phyloP scores from a whole-genome alignment of 2,888 invertebrate genomes.

The Eupithecia subfuscata region DNA sequence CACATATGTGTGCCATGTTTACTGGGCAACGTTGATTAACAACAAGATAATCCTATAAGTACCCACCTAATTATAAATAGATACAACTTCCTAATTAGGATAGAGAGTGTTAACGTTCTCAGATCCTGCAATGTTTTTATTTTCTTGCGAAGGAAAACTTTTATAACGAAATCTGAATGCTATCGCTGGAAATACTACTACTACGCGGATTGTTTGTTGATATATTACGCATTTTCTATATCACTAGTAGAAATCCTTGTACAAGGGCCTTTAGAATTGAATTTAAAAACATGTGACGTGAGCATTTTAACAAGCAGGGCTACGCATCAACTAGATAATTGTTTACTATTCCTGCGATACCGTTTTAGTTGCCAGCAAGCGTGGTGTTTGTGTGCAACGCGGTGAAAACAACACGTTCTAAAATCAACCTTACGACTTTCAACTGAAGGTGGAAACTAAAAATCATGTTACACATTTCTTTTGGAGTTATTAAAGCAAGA shows the following conservation, averaged over 20 bases:
- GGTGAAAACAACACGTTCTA: constrained; percentile 42
- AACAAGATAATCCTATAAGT: constrained; percentile 59
- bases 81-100: constrained; percentile 64
- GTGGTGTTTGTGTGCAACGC: constrained; percentile 63
- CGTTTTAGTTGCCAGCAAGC: constrained; percentile 70
- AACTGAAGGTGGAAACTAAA: constrained; percentile 57
- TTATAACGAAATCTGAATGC: not conserved
- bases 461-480: constrained; percentile 48
- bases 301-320: constrained; percentile 69
- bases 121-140: constrained; percentile 2
- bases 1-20: constrained; percentile 81
- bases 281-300: constrained; percentile 62
- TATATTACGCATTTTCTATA: constrained; percentile 41
- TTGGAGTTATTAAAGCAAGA: constrained; percentile 68
- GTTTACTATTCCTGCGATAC: constrained; percentile 78
- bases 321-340: constrained; percentile 73
- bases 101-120: constrained; percentile 52
- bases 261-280: constrained; percentile 53
- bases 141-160: not conserved
- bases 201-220: not conserved
- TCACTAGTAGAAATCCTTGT: constrained; percentile 51
- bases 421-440: constrained; percentile 54
- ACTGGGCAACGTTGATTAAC: constrained; percentile 71
- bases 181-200: constrained; percentile 3
- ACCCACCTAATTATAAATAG: constrained; percentile 58